phyloP scores from a whole-genome alignment of 2,797 vertebrate genomes.

The Smutsia gigantea region DNA sequence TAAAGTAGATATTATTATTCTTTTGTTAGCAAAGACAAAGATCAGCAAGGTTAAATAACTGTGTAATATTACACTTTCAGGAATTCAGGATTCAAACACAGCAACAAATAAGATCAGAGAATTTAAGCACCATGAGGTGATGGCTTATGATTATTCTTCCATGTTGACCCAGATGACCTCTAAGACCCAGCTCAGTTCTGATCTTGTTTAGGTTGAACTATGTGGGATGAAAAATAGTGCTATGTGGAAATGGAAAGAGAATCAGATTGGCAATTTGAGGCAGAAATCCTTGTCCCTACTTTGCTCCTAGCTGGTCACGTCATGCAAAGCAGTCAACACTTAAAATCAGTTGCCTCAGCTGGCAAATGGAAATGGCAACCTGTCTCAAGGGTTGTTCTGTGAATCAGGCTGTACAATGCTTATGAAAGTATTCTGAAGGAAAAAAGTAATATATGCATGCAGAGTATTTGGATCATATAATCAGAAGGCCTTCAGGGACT shows the following conservation, averaged over 20 bases:
- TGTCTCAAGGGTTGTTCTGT: background rate
- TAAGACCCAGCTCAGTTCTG: background rate
- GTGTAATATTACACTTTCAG: background rate
- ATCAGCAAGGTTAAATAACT: background rate
- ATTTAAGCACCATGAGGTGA: background rate
- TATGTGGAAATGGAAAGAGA: background rate
- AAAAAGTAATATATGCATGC: background rate
- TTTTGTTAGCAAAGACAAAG: background rate
- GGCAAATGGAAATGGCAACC: background rate
- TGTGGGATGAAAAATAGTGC: background rate
- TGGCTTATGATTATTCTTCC: background rate
- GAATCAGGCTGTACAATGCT: background rate
- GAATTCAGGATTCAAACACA: background rate
- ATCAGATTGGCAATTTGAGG: background rate
- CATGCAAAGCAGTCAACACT: background rate
- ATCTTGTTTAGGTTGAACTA: background rate
- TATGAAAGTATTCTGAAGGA: background rate
- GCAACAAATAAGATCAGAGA: background rate
- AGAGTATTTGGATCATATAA: background rate
- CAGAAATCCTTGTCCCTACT: background rate
- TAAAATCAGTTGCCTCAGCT: background rate
- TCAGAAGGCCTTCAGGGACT: background rate
- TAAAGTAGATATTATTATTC: background rate
- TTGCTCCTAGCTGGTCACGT: background rate
- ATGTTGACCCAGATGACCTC: background rate